Evolutionary conservation across 1,140 invertebrate species (phyloP).

Genomic region (Bombus picipes): DNA sequence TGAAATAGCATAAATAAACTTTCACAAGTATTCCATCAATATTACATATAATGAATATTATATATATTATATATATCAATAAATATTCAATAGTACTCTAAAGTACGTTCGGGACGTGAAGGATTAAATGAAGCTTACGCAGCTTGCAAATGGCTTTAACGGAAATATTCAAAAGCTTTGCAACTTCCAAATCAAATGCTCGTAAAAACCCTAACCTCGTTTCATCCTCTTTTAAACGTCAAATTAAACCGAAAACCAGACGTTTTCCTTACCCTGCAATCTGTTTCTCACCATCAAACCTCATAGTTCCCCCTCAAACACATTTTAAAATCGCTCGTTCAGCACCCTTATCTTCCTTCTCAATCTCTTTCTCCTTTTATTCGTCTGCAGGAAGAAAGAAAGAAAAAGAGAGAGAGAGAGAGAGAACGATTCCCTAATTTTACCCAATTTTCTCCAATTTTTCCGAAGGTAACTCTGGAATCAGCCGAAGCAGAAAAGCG

Average conservation of each 20-base stretch:
- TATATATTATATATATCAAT: no score
- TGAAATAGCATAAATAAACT: no score
- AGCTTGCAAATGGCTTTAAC: background rate
- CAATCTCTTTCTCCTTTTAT: background rate
- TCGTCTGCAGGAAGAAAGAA: no score
- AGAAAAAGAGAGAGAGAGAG: no score
- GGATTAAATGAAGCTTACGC: background rate
- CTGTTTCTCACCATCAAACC: background rate
- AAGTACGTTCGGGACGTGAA: no score
- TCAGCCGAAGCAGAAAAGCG: background rate
- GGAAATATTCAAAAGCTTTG: background rate
- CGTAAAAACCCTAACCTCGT: background rate
- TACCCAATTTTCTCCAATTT: background rate
- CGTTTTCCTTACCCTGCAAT: no score
- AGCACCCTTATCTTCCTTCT: background rate
- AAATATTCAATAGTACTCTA: no score
- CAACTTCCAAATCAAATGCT: background rate
- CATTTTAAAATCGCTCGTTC: background rate
- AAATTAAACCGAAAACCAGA: background rate
- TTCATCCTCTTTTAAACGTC: background rate
- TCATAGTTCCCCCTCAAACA: no score
- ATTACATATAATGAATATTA: no score
- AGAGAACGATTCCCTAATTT: background rate
- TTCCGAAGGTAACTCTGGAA: background rate
- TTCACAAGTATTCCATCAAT: no score